Evolutionary conservation across 2,888 invertebrate species (phyloP), one percentile per base, ranked within the genome.

Genomic region (Brachynemurus nebulosus): DNA sequence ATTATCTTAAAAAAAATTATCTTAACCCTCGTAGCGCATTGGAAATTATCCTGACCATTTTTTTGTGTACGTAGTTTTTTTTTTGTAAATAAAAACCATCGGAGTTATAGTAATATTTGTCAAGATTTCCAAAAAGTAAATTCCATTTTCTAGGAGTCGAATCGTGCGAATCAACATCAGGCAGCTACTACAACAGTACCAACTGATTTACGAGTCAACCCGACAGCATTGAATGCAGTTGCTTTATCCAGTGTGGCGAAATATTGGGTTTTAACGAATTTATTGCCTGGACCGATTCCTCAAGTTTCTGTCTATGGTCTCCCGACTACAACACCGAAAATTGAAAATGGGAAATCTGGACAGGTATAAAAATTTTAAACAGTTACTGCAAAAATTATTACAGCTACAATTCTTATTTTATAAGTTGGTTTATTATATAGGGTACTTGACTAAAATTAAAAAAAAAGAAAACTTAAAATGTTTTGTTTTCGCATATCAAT

Each of bases 241-340:
- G 78, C 81, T 58, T 71, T 80, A 66, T 77, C 78, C 60, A 80
- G 75, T 67, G 80, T 82, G 57, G 82, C 83, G 52, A 85, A 85
- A 64, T 85, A 84, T 64, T 85, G 83, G 84, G 83, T 85, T 59
- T 75, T 86, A 62, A 83, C 84, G 49, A 84, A 84, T 71, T 69
- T 85, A 52, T 78, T 84, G 60, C 84, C 83, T 44, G 78, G 80
- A 46, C 80, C 80, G 41, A 72, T 82, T 62, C 80, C 81, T 47
- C 82, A 81, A 70, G 80, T 81, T 42, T 79, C 79, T 38, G 79
- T 80, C 43, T 80, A 79, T 60, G 76, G 76, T 12, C 66, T 80
- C 48, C 76, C 78, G 45, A 70, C 76, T 44, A 69, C 71, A 48
- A 69, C 71, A 48, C 55, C 67, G 48, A 69, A 76, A 55, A 66